Base-by-base conservation (phyloP, 2,888 invertebrate genomes). In the Bombyx huttoni region DNA sequence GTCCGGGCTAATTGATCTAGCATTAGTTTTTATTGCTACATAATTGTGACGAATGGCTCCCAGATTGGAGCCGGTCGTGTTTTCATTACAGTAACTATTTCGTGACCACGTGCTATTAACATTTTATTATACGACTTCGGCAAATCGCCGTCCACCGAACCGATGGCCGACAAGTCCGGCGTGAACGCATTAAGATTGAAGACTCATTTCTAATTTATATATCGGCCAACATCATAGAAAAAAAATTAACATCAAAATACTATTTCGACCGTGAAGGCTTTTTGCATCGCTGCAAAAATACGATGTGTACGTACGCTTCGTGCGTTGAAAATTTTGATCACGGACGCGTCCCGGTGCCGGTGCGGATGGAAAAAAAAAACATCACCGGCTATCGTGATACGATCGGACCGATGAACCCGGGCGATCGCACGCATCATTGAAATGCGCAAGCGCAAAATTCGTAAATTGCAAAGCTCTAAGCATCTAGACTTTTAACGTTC, bases 271-370 rank as follows among this genome's bases (percentile, higher is more conserved):
- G 65, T 64, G 68, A 62, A 62, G 67, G 73, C 68, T 75, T 77
- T 82, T 83, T 78, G 78, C 81, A 81, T 68, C 64, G 62, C 60
- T 80, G 83, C 78, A 83, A 78, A 75, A 78, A 77, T 80, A 69
- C 73, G 72, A 71, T 72, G 71, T 69, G 61, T 61, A 60, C 59
- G 52, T 64, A 64, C 54, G 67, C 56, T 68, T 75, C 76, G 76
- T 78, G 82, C 79, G 80, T 81, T 82, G 75, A 79, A 78, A 82
- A 86, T 86, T 81, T 76, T 64, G 73, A 77, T 80, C 78, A 75
- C 78, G 78, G 70, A 70, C 67, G 59, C 55, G 62, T 74, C 66
- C 67, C 59, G 60, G 64, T 69, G 68, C 69, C 70, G 64, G 65
- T 68, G 69, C 58, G 63, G 68, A 59, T 65, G 63, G 71, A 75